These are phyloP conservation scores for Diplazon laetatorius DNA, from an alignment of 2,888 invertebrate species.

Conservation along the genomic window DNA sequence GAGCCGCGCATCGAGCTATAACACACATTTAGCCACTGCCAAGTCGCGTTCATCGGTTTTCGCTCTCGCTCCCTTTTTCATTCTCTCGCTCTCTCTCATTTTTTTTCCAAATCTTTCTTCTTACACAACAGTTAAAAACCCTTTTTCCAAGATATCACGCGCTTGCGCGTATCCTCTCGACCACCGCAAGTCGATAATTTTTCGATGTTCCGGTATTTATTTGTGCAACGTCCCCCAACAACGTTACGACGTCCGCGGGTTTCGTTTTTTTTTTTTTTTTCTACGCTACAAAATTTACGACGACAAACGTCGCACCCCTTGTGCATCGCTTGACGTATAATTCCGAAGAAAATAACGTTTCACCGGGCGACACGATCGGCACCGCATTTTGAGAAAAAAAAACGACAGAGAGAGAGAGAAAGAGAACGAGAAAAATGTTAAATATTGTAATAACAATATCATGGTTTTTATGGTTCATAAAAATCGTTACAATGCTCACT, in stretches of 20 bases:
- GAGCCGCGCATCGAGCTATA: conserved; percentile 46
- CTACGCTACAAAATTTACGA: conserved; percentile 51
- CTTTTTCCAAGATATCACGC: conserved; percentile 45
- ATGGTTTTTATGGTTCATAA: conserved; percentile 8
- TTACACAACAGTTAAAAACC: conserved; percentile 10
- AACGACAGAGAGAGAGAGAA: no score
- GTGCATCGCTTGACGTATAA: not conserved
- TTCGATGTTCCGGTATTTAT: conserved; percentile 40
- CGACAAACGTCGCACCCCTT: conserved; percentile 30
- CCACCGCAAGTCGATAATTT: conserved; percentile 25
- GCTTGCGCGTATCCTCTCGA: conserved; percentile 14
- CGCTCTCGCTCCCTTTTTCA: conserved; percentile 30
- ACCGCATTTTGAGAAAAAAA: not conserved
- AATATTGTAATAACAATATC: conserved; percentile 35
- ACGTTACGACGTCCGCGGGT: conserved; percentile 56
- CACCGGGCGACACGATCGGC: not conserved
- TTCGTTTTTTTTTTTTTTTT: no score
- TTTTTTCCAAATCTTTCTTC: conserved; percentile 18
- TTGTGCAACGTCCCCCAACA: conserved; percentile 45
- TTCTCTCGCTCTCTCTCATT: not conserved
- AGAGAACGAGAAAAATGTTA: not conserved
- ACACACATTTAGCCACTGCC: conserved; percentile 46
- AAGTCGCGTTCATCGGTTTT: conserved; percentile 22
- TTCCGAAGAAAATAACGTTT: no score
- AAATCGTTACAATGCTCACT: not conserved